These are phyloP conservation scores for Delichon dasypus DNA, from an alignment of 2,797 vertebrate genomes.

Conservation along the genomic window DNA sequence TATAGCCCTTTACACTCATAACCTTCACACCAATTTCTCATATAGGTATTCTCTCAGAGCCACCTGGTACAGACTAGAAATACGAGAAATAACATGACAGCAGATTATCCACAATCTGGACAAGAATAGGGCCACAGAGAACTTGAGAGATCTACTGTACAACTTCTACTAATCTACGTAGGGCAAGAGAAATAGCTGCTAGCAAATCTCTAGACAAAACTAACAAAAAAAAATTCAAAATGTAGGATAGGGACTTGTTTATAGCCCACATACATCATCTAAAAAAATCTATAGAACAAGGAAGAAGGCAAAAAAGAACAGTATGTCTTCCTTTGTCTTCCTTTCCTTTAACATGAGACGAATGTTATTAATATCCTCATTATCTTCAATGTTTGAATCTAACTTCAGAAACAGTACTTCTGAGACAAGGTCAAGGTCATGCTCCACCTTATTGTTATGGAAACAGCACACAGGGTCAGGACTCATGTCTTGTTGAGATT, in stretches of 20 bases:
- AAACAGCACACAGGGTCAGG: background rate
- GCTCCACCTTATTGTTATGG: background rate
- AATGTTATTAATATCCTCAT: background rate
- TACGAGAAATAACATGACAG: background rate
- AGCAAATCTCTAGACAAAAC: background rate
- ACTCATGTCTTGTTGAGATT: background rate
- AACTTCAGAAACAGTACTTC: constrained; percentile 10
- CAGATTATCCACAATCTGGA: background rate
- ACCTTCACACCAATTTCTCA: background rate
- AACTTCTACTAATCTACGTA: background rate
- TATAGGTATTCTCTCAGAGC: background rate
- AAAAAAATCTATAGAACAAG: background rate
- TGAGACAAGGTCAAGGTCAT: background rate
- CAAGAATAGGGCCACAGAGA: background rate
- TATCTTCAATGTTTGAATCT: background rate
- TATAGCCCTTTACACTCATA: background rate
- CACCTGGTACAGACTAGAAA: background rate
- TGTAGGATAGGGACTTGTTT: background rate
- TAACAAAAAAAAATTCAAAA: background rate
- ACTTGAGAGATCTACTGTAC: background rate
- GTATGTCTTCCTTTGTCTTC: background rate
- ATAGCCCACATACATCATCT: background rate
- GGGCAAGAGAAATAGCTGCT: background rate
- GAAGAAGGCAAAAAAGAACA: background rate
- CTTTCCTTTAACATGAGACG: background rate